Percentiles rank a stretch among this genome's conserved stretches.
These are phyloP conservation scores for Bufo gargarizans DNA, from an alignment of 2,113 vertebrate species.

Conservation along the genomic window DNA sequence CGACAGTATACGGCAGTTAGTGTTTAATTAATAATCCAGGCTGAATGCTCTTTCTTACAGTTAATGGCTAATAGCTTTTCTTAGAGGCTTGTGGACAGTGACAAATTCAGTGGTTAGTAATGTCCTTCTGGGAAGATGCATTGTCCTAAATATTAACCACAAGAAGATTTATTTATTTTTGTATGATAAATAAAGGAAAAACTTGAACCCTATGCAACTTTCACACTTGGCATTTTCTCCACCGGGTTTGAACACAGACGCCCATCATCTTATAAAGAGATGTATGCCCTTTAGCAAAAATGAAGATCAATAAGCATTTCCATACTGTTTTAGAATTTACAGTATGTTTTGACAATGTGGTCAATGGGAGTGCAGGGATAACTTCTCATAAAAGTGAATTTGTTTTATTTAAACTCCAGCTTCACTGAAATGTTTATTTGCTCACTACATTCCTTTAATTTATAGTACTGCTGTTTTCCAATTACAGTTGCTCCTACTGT, in stretches of 20 bases:
- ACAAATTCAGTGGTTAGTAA: slow-evolving; percentile 9
- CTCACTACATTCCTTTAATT: neutral
- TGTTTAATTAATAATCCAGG: neutral
- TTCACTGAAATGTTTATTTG: neutral
- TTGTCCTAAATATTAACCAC: neutral
- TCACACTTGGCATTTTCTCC: neutral
- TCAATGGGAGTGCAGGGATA: neutral
- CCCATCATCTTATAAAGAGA: neutral
- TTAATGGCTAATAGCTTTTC: slow-evolving; percentile 11
- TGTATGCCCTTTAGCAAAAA: neutral
- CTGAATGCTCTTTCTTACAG: neutral
- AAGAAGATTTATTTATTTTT: slow-evolving; percentile 3
- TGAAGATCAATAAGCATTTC: neutral
- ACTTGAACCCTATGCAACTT: neutral
- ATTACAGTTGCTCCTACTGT: neutral
- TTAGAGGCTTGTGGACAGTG: neutral
- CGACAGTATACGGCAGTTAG: neutral
- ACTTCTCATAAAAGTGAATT: neutral
- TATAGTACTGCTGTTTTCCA: neutral
- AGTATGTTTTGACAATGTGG: neutral
- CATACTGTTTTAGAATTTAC: neutral
- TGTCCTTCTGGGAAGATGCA: slow-evolving; percentile 1
- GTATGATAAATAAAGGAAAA: slow-evolving; percentile 9
- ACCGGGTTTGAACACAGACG: neutral
- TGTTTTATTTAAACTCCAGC: neutral